Percentiles rank a stretch among this genome's conserved stretches.
Conservation (phyloP, 1,140 invertebrate species). For the Ceratitis capitata region DNA sequence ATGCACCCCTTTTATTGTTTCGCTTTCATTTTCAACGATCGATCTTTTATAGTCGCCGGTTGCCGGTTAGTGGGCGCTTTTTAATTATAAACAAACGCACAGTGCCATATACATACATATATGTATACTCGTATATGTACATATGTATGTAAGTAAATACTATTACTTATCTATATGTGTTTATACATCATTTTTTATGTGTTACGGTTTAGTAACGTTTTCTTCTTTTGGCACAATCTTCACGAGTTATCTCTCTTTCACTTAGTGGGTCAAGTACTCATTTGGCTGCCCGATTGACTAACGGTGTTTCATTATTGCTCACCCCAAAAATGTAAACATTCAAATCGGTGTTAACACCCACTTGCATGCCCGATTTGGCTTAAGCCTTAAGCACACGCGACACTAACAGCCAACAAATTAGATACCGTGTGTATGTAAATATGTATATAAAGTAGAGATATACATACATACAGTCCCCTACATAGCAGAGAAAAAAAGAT, state of each 20-base stretch:
- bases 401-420: neutral
- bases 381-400: neutral
- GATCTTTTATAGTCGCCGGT: neutral
- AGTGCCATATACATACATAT: too few relatives aligned
- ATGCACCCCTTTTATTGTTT: neutral
- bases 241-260: neutral
- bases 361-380: neutral
- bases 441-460: neutral
- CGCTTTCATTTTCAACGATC: conserved; percentile 4
- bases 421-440: neutral
- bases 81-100: neutral
- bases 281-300: neutral
- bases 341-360: conserved; percentile 13
- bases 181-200: neutral
- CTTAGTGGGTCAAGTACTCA: conserved; percentile 28
- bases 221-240: neutral
- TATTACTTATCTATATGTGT: neutral
- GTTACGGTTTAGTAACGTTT: too few relatives aligned
- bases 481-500: neutral
- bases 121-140: too few relatives aligned
- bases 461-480: neutral
- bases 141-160: too few relatives aligned
- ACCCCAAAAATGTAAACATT: neutral
- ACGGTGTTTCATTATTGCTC: neutral
- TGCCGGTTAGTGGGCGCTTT: neutral